Evolutionary conservation across 1,140 invertebrate species (phyloP).

Genomic region (Dysdera silvatica): DNA sequence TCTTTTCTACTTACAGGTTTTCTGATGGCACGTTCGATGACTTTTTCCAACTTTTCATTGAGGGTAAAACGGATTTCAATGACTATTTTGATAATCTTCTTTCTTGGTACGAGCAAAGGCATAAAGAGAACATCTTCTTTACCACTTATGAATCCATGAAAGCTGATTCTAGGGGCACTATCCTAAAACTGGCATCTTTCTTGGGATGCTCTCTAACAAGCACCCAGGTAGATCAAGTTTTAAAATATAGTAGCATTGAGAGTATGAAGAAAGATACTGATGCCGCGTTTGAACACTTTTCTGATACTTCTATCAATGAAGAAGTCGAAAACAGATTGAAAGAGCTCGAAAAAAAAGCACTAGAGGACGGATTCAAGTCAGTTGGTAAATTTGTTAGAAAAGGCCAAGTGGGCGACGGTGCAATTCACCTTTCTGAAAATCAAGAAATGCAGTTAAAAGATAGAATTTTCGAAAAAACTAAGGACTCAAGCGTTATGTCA

Average conservation of each 20-base stretch:
- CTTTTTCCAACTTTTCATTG: slow-evolving; percentile 41
- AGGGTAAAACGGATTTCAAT: slow-evolving; percentile 39
- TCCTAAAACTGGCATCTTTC: slow-evolving; percentile 37
- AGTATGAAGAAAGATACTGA: too few species aligned
- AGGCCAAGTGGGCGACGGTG: slow-evolving; percentile 9
- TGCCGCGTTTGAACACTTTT: background rate
- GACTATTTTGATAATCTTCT: slow-evolving; percentile 43
- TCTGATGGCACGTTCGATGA: slow-evolving; percentile 38
- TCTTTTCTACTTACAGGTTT: background rate
- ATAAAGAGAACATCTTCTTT: slow-evolving; percentile 40
- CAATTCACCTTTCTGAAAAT: slow-evolving; percentile 3
- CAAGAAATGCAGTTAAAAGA: background rate
- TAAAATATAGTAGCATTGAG: slow-evolving; percentile 11
- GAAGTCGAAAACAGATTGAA: background rate
- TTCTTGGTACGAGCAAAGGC: slow-evolving; percentile 37
- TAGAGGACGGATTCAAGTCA: background rate
- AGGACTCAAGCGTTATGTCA: background rate
- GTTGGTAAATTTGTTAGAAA: slow-evolving; percentile 15
- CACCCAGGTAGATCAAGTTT: slow-evolving; percentile 12
- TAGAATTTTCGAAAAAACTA: background rate
- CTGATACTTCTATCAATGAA: background rate
- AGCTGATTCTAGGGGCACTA: background rate
- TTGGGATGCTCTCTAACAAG: too few species aligned
- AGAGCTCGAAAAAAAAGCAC: background rate
- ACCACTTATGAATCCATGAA: slow-evolving; percentile 35